Evolutionary conservation across 2,888 invertebrate species (phyloP), one percentile per base, ranked within the genome.

Genomic region (Yponomeuta sedellus): DNA sequence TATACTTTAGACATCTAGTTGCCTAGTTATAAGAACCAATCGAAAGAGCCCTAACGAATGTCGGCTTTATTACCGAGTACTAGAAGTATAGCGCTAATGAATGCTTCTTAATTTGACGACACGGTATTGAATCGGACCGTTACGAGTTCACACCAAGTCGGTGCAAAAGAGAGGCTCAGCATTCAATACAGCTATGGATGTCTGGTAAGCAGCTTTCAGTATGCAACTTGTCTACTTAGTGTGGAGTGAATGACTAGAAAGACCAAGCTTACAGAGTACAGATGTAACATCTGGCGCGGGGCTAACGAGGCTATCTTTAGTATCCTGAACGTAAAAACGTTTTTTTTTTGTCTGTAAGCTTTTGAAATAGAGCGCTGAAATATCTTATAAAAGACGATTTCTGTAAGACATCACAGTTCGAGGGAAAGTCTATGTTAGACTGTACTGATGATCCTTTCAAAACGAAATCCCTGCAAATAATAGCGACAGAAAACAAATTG

Each of bases 121-220:
- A n/a, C 3, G 44, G 44, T 16, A 52, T 52, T 52, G 44, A 16
- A 5, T 52, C 44, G 5, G 44, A 16, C 16, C 44, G 2, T 52
- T 52, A 12, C 3, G 44, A 44, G 44, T 44, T 44, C 44, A 44
- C 16, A 44, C 44, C 44, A 16, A 44, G 44, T 52, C 44, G 12
- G 44, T 52, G 44, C 8, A 16, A 1, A 57, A 70, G 69, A 64
- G 70, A 68, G 71, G 73, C 68, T 70, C 74, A 71, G 10, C 34
- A 34, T 34, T 34, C 34, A 34, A 34, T 72, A 75, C 70, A 71
- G 69, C 67, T 69, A 73, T 74, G 69, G 59, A 19, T 71, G 73
- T 70, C 71, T 69, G 69, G 65, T 72, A 75, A 76, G 73, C 76
- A 68, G 73, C 75, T 77, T 81, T 81, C 75, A 81, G 77, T 78